A percentile compares a stretch with the other conserved stretches of the same genome.
phyloP scores from a whole-genome alignment of 1,140 invertebrate species.

The Papilio xuthus region DNA sequence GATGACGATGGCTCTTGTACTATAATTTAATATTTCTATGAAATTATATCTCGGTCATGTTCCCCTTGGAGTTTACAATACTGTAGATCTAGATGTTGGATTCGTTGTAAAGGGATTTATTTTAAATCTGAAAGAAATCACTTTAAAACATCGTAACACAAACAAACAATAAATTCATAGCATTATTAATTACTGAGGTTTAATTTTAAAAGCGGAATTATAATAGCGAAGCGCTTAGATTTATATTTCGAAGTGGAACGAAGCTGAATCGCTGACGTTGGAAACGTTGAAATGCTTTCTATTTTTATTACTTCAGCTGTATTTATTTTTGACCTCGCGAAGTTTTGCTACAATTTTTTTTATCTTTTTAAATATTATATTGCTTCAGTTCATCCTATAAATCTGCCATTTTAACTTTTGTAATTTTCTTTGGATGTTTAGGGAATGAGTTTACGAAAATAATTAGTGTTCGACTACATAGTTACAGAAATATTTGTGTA shows the following conservation, averaged over 20 bases:
- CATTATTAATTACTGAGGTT: background rate
- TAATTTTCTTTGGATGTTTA: too few species aligned
- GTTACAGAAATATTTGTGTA: too few species aligned
- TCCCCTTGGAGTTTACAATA: background rate
- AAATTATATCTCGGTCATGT: background rate
- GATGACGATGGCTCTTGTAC: too few species aligned
- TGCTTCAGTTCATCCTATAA: too few species aligned
- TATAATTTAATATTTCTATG: too few species aligned
- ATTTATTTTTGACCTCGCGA: background rate
- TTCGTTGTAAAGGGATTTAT: background rate
- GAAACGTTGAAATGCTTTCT: background rate
- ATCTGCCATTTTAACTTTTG: too few species aligned
- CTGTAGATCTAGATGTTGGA: background rate
- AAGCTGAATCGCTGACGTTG: background rate
- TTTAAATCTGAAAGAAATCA: background rate
- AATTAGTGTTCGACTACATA: too few species aligned
- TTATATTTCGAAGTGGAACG: constrained; percentile 14
- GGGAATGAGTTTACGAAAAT: too few species aligned
- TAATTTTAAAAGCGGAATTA: background rate
- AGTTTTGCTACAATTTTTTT: background rate
- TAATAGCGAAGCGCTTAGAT: background rate
- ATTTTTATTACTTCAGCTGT: background rate
- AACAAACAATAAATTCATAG: background rate
- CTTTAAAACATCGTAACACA: background rate
- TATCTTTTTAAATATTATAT: too few species aligned